Evolutionary conservation across 2,113 vertebrate genomes (phyloP).

Genomic region (Myodes glareolus): DNA sequence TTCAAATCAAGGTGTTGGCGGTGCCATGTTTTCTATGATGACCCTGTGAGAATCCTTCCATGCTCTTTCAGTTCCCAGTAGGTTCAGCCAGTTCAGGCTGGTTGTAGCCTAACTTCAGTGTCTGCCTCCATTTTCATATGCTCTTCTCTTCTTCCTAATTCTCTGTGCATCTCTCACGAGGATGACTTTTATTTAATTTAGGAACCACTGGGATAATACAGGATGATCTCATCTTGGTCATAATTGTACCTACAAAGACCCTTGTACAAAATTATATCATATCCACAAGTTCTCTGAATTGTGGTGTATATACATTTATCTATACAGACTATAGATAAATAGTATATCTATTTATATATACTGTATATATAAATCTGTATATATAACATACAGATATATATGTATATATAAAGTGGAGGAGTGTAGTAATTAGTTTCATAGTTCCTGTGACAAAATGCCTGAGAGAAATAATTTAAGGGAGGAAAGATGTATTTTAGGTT

Average conservation of each 20-base stretch:
- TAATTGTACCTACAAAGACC: neutral
- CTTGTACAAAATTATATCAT: neutral
- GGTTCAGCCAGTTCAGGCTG: neutral
- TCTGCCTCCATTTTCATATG: neutral
- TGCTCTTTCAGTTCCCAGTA: neutral
- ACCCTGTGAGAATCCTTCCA: neutral
- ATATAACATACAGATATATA: too few relatives aligned
- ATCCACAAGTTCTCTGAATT: neutral
- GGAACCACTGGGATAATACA: neutral
- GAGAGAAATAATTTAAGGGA: too few relatives aligned
- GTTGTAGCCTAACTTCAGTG: neutral
- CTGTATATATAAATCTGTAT: too few relatives aligned
- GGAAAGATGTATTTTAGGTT: too few relatives aligned
- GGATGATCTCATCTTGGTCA: neutral
- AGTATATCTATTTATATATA: too few relatives aligned
- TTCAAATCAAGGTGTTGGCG: slow-evolving; percentile 11
- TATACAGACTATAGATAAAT: too few relatives aligned
- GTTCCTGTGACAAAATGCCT: too few relatives aligned
- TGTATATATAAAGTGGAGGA: too few relatives aligned
- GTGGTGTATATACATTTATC: too few relatives aligned
- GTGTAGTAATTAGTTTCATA: too few relatives aligned
- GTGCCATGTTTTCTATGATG: neutral
- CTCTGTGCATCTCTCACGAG: neutral
- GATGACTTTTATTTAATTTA: neutral
- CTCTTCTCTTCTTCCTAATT: too few relatives aligned